Conservation (phyloP, 2,113 vertebrate genomes). For the Lutjanus erythropterus region DNA sequence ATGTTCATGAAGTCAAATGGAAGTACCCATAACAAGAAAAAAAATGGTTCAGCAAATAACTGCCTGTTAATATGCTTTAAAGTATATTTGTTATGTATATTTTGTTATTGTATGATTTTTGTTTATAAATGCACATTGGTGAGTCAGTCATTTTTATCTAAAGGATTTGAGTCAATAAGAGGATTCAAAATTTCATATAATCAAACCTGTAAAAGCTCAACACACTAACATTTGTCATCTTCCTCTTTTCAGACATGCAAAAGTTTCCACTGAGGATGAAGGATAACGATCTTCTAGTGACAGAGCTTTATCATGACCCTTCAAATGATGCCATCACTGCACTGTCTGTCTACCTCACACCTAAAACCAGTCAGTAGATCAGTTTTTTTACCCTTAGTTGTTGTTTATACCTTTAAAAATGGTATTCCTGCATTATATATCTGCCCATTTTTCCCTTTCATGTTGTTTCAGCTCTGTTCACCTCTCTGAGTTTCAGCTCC, state of each 20-base stretch:
- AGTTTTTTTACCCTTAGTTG: neutral
- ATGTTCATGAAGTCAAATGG: neutral
- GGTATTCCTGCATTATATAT: neutral
- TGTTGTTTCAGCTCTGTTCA: neutral
- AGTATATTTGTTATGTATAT: neutral
- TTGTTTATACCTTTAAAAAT: neutral
- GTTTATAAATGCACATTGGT: neutral
- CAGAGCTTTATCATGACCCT: slow-evolving; percentile 96
- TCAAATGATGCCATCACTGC: slow-evolving; percentile 98
- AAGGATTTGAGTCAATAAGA: neutral
- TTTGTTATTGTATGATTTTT: neutral
- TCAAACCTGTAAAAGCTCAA: neutral
- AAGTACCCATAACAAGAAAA: neutral
- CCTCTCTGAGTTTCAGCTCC: neutral
- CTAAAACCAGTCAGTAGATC: slow-evolving; percentile 93
- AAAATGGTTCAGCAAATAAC: neutral
- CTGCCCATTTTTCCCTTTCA: neutral
- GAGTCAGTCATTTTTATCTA: neutral
- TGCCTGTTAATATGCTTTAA: no score
- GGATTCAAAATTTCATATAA: no score
- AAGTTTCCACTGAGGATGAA: slow-evolving; percentile 98
- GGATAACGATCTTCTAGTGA: slow-evolving; percentile 97
- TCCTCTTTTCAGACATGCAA: slow-evolving; percentile 91
- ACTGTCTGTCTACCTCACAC: slow-evolving; percentile 97
- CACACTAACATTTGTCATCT: neutral